Conservation (phyloP, 2,113 vertebrate genomes). For the Arvicanthis niloticus region DNA sequence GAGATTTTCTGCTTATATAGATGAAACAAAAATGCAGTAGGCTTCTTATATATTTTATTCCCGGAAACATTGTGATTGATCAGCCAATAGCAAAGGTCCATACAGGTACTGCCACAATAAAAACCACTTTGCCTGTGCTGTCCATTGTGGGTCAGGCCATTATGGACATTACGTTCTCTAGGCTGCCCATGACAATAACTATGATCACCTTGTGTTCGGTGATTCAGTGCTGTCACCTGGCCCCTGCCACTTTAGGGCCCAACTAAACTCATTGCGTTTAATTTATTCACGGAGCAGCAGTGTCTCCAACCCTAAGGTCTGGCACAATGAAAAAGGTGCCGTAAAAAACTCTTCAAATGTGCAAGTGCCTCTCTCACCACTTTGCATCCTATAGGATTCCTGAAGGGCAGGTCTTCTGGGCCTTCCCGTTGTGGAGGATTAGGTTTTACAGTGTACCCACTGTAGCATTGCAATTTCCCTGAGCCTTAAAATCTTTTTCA, state of each 20-base stretch:
- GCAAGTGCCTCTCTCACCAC: too few relatives aligned
- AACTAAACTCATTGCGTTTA: background rate
- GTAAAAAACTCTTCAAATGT: background rate
- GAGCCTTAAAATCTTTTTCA: background rate
- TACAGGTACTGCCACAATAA: background rate
- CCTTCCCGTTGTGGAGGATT: background rate
- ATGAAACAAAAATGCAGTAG: background rate
- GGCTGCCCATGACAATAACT: background rate
- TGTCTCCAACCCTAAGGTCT: background rate
- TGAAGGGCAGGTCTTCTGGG: background rate
- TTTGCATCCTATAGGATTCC: background rate
- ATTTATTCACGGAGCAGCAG: background rate
- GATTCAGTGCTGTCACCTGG: background rate
- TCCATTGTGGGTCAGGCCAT: background rate
- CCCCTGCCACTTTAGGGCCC: background rate
- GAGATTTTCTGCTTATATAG: background rate
- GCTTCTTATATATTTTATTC: background rate
- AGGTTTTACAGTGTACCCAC: too few relatives aligned
- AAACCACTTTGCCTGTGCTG: background rate
- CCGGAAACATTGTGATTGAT: background rate
- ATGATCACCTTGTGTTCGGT: background rate
- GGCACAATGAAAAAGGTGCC: background rate
- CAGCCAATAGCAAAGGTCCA: background rate
- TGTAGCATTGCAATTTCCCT: background rate
- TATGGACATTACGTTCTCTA: background rate